Percentiles rank a stretch among this genome's conserved stretches.
Evolutionary conservation across 2,888 invertebrate genomes (phyloP).

Genomic region (Desoria tigrina): DNA sequence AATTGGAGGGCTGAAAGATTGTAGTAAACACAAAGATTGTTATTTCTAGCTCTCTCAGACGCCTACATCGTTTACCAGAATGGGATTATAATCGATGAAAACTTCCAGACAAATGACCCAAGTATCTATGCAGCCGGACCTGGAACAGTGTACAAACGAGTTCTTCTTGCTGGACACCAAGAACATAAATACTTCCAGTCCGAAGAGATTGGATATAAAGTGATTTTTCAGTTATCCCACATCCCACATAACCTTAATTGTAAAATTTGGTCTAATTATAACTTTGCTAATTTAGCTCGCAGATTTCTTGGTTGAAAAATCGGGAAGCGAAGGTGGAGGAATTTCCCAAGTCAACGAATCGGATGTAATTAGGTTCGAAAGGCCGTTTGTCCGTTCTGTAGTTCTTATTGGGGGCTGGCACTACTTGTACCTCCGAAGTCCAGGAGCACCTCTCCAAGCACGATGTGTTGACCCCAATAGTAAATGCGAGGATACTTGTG

Average conservation of each 20-base stretch:
- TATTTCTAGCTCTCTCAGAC: conserved; percentile 27
- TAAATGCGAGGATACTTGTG: conserved; percentile 34
- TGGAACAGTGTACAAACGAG: conserved; percentile 65
- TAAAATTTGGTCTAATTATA: too few relatives aligned
- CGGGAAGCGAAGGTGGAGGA: conserved; percentile 23
- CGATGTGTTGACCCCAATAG: conserved; percentile 29
- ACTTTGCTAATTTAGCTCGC: conserved; percentile 23
- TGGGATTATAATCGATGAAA: conserved; percentile 65
- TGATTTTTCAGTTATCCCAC: too few relatives aligned
- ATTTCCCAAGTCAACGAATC: conserved; percentile 20
- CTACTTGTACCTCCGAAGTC: conserved; percentile 64
- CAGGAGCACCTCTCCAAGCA: conserved; percentile 58
- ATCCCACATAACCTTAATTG: too few relatives aligned
- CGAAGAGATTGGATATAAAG: conserved; percentile 67
- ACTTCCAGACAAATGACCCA: conserved; percentile 68
- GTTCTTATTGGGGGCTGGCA: conserved; percentile 65
- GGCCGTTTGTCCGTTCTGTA: conserved; percentile 56
- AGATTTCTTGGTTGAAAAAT: conserved; percentile 25
- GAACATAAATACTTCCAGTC: conserved; percentile 64
- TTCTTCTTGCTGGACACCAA: conserved; percentile 62
- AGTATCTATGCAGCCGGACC: conserved; percentile 68
- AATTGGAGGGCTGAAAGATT: conserved; percentile 4
- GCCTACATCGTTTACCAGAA: conserved; percentile 58
- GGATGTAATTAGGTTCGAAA: conserved; percentile 30
- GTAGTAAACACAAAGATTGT: too few relatives aligned